Conservation (phyloP, 2,888 invertebrate genomes). For the Euphydryas editha region DNA sequence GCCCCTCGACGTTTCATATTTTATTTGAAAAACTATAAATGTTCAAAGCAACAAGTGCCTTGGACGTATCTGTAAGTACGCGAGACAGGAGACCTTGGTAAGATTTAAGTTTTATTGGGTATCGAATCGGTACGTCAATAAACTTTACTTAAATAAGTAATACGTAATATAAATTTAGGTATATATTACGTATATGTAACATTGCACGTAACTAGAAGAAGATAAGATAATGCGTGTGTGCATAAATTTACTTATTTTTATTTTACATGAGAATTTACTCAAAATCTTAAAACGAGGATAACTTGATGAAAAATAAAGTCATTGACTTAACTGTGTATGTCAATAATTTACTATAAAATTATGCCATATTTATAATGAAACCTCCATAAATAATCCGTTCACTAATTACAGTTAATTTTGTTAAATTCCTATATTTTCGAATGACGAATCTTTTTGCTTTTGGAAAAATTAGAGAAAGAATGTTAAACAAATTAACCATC, state of each 20-base stretch:
- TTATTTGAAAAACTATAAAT: constrained; percentile 27
- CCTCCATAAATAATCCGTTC: too few relatives aligned
- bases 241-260: too few relatives aligned
- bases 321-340: background rate
- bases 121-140: constrained; percentile 9
- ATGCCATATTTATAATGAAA: background rate
- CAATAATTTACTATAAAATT: background rate
- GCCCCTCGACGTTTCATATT: constrained; percentile 47
- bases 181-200: background rate
- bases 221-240: too few relatives aligned
- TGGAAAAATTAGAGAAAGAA: background rate
- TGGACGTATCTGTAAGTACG: background rate
- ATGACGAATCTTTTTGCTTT: background rate
- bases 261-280: constrained; percentile 10
- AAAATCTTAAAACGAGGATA: constrained; percentile 15
- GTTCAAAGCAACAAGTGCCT: constrained; percentile 26
- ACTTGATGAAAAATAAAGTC: background rate
- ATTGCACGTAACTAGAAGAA: too few relatives aligned
- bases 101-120: background rate
- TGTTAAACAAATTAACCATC: background rate
- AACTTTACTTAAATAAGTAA: background rate
- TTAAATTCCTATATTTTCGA: too few relatives aligned
- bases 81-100: background rate
- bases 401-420: too few relatives aligned
- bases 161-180: background rate